Evolutionary conservation across 2,888 invertebrate genomes (phyloP).

Genomic region (Temnothorax unifasciatus): DNA sequence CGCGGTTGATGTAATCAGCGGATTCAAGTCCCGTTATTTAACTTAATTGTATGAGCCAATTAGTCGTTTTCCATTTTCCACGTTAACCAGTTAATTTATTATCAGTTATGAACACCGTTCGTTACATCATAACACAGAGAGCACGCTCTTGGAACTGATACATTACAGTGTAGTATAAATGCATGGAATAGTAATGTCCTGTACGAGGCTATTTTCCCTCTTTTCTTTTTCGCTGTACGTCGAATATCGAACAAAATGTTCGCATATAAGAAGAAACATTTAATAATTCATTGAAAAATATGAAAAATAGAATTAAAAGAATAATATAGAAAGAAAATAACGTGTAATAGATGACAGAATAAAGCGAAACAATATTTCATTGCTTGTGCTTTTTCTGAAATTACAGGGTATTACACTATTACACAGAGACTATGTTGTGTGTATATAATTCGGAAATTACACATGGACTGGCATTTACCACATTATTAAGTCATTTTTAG

Average conservation of each 20-base stretch:
- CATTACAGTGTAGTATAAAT: neutral
- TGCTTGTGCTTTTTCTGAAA: neutral
- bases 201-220: neutral
- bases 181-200: neutral
- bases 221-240: neutral
- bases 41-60: slow-evolving; percentile 39
- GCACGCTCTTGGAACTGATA: neutral
- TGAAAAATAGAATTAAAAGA: neutral
- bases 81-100: slow-evolving; percentile 45
- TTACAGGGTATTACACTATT: neutral
- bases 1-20: slow-evolving; percentile 24
- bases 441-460: neutral
- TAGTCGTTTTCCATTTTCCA: slow-evolving; percentile 48
- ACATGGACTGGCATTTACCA: slow-evolving; percentile 12
- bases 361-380: slow-evolving; percentile 5
- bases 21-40: slow-evolving; percentile 38
- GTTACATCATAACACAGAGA: neutral
- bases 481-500: slow-evolving; percentile 59
- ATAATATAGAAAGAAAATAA: neutral
- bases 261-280: neutral
- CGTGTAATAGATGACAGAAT: neutral
- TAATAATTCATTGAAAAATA: neutral
- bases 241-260: neutral
- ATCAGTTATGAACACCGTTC: slow-evolving; percentile 34
- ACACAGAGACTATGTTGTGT: neutral